These are phyloP conservation scores for Muraenolepis orangiensis DNA, from an alignment of 2,797 vertebrate genomes.

Conservation along the genomic window DNA sequence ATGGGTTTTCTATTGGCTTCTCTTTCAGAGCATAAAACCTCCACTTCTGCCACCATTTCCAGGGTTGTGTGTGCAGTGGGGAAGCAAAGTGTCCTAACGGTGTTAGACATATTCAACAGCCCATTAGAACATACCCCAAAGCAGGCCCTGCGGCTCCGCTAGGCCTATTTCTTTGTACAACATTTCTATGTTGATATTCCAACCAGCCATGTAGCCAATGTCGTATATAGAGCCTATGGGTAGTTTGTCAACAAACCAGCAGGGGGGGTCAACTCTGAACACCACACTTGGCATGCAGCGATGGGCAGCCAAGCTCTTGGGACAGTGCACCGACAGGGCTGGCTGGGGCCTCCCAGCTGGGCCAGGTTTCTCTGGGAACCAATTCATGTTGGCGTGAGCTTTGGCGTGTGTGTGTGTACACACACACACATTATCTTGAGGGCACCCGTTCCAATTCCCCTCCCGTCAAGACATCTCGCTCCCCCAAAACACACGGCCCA, in stretches of 20 bases:
- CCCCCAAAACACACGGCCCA: slow-evolving; percentile 13
- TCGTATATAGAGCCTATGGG: no score
- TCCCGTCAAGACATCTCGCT: slow-evolving; percentile 28
- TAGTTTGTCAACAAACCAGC: background rate
- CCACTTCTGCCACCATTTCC: slow-evolving; percentile 50
- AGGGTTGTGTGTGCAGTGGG: slow-evolving; percentile 48
- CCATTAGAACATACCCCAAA: slow-evolving; percentile 24
- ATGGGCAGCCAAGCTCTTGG: background rate
- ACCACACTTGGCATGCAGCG: background rate
- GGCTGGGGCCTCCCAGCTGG: no score
- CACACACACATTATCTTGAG: no score
- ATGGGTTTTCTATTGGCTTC: slow-evolving; percentile 73
- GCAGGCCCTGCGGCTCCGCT: no score
- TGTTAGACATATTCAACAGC: background rate
- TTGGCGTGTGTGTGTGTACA: background rate
- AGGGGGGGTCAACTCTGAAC: no score
- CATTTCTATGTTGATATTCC: background rate
- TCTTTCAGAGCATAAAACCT: slow-evolving; percentile 59
- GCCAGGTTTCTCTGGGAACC: background rate
- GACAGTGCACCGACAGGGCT: background rate
- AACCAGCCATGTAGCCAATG: no score
- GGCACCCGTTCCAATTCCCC: slow-evolving; percentile 27
- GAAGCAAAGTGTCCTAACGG: slow-evolving; percentile 34
- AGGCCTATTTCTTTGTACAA: background rate
- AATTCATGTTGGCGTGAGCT: background rate